Conservation (phyloP, 1,140 invertebrate genomes). For the Drosophila arawakana region DNA sequence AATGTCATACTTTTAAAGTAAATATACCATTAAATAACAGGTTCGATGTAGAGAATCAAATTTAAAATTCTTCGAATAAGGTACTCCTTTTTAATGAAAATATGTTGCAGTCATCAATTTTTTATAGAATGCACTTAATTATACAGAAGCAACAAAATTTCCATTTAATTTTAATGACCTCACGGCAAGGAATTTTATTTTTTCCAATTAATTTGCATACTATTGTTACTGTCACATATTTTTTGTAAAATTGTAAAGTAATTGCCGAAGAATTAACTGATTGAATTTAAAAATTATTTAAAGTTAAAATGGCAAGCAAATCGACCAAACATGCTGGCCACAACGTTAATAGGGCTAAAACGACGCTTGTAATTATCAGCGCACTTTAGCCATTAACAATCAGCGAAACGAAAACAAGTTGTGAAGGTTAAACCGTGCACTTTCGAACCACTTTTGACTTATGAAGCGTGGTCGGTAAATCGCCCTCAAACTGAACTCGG, state of each 20-base stretch:
- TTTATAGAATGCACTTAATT: background rate
- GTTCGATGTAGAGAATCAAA: background rate
- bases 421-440: constrained; percentile 50
- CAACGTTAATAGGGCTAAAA: constrained; percentile 13
- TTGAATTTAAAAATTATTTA: background rate
- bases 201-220: constrained; percentile 3
- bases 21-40: too few species aligned
- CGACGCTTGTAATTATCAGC: constrained; percentile 11
- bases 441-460: constrained; percentile 49
- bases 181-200: background rate
- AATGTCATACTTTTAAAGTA: too few species aligned
- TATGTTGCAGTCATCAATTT: constrained; percentile 5
- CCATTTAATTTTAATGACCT: constrained; percentile 11
- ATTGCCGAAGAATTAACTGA: background rate
- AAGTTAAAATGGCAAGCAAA: background rate
- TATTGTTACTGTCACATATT: background rate
- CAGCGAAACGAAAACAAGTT: background rate
- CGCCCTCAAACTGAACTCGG: background rate
- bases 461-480: constrained; percentile 19
- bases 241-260: background rate
- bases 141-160: background rate
- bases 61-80: background rate
- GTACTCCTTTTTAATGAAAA: background rate
- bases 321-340: background rate
- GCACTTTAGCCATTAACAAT: constrained; percentile 15